Percentiles rank a stretch among this genome's conserved stretches.
Evolutionary conservation across 1,140 invertebrate species (phyloP).

Genomic region (Apis mellifera): Amel_HAv3.1 CM009939.2:5210501-5211000

Average conservation of each 20-base stretch:
- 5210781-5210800: not conserved
- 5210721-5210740: conserved; percentile 36
- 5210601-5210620: conserved; percentile 32
- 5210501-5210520: conserved; percentile 13
- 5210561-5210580: conserved; percentile 34
- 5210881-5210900: no score
- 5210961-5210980: no score
- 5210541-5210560: conserved; percentile 12
- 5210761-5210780: not conserved
- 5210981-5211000: no score
- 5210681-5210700: not conserved
- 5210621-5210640: conserved; percentile 40
- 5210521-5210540: conserved; percentile 44
- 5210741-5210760: conserved; percentile 10
- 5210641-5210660: conserved; percentile 44
- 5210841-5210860: not conserved
- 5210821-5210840: not conserved
- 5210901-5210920: no score
- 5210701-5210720: not conserved
- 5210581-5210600: conserved; percentile 29
- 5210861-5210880: no score
- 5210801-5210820: not conserved
- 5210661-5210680: conserved; percentile 18
- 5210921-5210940: no score
- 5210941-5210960: no score